These are phyloP conservation scores for Indri indri DNA, from an alignment of 2,113 vertebrate genomes.

Conservation along the genomic window DNA sequence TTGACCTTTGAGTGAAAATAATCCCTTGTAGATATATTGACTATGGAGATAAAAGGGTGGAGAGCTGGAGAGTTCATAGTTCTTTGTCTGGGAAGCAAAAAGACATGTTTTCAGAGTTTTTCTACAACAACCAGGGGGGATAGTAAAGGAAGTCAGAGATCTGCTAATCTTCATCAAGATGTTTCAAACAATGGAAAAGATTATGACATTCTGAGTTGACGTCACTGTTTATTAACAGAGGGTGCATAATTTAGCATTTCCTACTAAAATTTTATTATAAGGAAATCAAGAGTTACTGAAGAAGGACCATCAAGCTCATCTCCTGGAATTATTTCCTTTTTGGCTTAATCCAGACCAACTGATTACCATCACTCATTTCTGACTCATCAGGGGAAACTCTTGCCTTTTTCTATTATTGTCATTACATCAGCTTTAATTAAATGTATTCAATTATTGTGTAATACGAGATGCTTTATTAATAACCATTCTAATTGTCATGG, in stretches of 20 bases:
- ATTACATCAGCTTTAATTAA: conserved; percentile 51
- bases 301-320: neutral
- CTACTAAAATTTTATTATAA: conserved; percentile 30
- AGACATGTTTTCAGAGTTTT: neutral
- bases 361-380: conserved; percentile 42
- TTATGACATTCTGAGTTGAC: neutral
- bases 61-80: neutral
- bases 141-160: neutral
- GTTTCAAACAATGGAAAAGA: neutral
- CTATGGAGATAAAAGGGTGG: neutral
- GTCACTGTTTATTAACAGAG: conserved; percentile 8
- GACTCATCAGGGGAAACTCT: neutral
- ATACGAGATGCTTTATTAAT: conserved; percentile 69
- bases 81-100: neutral
- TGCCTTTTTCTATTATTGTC: conserved; percentile 60
- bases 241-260: conserved; percentile 12
- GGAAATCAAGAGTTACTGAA: neutral
- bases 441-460: conserved; percentile 41
- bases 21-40: neutral
- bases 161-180: neutral
- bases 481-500: conserved; percentile 40
- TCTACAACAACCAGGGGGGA: neutral
- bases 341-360: neutral
- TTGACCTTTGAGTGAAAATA: conserved; percentile 41
- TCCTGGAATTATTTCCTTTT: conserved; percentile 20